A percentile compares a stretch with the other conserved stretches of the same genome.
phyloP scores from a whole-genome alignment of 1,140 invertebrate species.

The Ptiloglossa arizonensis region DNA sequence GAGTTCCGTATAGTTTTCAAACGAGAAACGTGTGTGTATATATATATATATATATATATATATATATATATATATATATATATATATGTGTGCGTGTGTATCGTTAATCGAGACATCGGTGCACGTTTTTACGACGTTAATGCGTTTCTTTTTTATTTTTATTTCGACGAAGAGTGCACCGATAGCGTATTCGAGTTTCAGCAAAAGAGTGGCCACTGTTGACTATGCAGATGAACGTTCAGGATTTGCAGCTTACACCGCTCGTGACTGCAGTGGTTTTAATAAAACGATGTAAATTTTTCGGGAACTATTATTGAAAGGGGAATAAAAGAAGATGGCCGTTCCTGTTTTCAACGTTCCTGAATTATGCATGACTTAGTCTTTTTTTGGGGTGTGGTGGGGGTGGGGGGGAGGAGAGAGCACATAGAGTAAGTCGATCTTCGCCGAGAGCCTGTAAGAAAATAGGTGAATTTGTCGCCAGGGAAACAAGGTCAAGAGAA shows the following conservation, averaged over 20 bases:
- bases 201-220: not conserved
- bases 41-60: no score
- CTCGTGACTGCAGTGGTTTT: not conserved
- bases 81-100: no score
- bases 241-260: not conserved
- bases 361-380: constrained; percentile 56
- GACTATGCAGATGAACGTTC: constrained; percentile 13
- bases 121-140: no score
- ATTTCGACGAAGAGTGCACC: no score
- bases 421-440: not conserved
- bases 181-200: not conserved
- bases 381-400: not conserved
- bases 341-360: constrained; percentile 38
- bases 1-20: no score
- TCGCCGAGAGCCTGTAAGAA: not conserved
- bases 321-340: not conserved
- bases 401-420: no score
- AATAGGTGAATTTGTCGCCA: not conserved
- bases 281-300: constrained; percentile 53
- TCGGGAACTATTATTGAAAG: constrained; percentile 7
- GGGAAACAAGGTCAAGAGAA: not conserved
- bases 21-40: no score
- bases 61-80: no score
- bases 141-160: no score
- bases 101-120: no score